phyloP scores from a whole-genome alignment of 2,797 vertebrate genomes.

The Gymnothorax javanicus region DNA sequence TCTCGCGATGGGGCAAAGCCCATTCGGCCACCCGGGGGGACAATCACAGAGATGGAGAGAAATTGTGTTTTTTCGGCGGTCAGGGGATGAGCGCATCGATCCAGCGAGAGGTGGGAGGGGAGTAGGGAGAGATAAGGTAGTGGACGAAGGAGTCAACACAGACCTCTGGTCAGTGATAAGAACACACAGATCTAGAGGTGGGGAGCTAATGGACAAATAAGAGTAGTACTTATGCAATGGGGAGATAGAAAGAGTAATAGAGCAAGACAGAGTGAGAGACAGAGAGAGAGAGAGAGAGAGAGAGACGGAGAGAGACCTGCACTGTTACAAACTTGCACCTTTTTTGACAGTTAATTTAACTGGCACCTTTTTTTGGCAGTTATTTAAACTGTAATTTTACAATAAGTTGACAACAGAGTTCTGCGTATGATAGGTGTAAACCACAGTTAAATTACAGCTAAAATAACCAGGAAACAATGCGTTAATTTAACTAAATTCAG shows the following conservation, averaged over 20 bases:
- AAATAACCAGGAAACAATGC: too few relatives aligned
- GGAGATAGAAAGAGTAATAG: background rate
- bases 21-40: background rate
- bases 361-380: too few relatives aligned
- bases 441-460: too few relatives aligned
- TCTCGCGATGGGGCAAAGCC: background rate
- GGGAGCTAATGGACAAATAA: constrained; percentile 11
- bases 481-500: too few relatives aligned
- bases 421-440: too few relatives aligned
- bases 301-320: too few relatives aligned
- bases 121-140: background rate
- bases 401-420: too few relatives aligned
- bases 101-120: background rate
- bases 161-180: background rate
- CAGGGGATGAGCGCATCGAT: background rate
- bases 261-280: background rate
- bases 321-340: too few relatives aligned
- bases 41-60: background rate
- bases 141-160: background rate
- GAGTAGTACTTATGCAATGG: background rate
- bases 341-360: too few relatives aligned
- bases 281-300: background rate
- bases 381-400: too few relatives aligned
- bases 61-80: background rate
- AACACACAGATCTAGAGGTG: background rate